Evolutionary conservation across 2,113 vertebrate genomes (phyloP).

Genomic region (Poeciliopsis prolifica): DNA sequence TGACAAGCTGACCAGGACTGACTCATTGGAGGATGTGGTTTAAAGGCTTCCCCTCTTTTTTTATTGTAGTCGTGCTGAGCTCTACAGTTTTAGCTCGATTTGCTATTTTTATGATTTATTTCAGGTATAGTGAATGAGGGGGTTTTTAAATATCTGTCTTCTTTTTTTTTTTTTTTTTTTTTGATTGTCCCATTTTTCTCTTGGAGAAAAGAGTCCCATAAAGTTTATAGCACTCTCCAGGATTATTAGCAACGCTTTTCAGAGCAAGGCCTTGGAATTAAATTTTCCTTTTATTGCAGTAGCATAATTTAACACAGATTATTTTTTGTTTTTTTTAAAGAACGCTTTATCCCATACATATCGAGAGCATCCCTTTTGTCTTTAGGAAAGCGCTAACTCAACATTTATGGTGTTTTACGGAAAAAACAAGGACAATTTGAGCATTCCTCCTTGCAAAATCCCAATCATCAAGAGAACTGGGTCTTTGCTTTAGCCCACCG

Average conservation of each 20-base stretch:
- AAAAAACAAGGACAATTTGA: too few species aligned
- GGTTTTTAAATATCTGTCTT: not conserved
- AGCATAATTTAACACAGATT: too few species aligned
- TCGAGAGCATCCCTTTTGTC: not conserved
- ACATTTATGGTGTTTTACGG: too few species aligned
- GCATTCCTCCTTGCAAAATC: not conserved
- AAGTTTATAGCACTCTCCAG: not conserved
- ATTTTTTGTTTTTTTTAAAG: not conserved
- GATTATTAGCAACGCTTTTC: not conserved
- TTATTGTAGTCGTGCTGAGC: conserved; percentile 1
- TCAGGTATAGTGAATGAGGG: not conserved
- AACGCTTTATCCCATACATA: not conserved
- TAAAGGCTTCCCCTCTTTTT: not conserved
- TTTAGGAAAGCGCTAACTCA: not conserved
- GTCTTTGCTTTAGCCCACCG: not conserved
- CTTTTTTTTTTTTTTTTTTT: not conserved
- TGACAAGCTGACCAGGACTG: conserved; percentile 30
- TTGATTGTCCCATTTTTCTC: not conserved
- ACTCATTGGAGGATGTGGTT: conserved; percentile 15
- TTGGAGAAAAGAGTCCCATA: not conserved
- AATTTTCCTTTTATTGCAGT: not conserved
- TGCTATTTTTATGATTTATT: not conserved
- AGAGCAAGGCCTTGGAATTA: not conserved
- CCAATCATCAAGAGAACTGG: not conserved
- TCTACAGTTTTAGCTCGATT: not conserved